These are phyloP conservation scores for Chondrosia reniformis DNA, from an alignment of 37 sponge, comb jelly and placozoan genomes.

Conservation along the genomic window DNA sequence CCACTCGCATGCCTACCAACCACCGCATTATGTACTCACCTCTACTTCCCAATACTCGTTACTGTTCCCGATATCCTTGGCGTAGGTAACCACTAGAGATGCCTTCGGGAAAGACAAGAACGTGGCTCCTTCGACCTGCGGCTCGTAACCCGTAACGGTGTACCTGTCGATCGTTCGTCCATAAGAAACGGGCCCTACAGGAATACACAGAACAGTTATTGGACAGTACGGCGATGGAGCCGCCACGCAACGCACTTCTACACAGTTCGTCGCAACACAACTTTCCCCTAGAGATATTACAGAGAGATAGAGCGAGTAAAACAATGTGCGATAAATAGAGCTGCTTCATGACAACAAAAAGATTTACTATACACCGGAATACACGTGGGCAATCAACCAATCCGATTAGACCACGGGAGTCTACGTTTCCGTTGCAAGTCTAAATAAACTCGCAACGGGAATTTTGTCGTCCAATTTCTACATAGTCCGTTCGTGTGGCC, in stretches of 20 bases:
- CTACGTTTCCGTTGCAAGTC: neutral
- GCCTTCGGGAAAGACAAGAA: slow-evolving; percentile 53
- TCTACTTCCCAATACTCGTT: slow-evolving; percentile 16
- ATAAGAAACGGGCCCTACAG: slow-evolving; percentile 59
- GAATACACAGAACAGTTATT: neutral
- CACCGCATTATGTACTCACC: neutral
- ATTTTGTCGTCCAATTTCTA: neutral
- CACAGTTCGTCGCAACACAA: slow-evolving; percentile 58
- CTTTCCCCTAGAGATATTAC: slow-evolving; percentile 5
- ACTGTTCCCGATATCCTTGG: slow-evolving; percentile 18
- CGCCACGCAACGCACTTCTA: slow-evolving; percentile 27
- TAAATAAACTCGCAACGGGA: no score
- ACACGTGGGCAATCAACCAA: slow-evolving; percentile 9
- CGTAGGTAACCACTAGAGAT: slow-evolving; percentile 43
- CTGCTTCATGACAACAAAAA: neutral
- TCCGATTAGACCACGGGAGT: slow-evolving; percentile 12
- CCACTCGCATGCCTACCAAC: no score
- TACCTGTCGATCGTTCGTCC: slow-evolving; percentile 43
- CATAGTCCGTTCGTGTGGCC: neutral
- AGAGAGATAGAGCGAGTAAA: neutral
- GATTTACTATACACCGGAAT: no score
- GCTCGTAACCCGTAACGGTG: slow-evolving; percentile 36
- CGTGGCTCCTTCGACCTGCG: neutral
- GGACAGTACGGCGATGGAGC: neutral
- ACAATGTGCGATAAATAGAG: neutral